Evolutionary conservation across 2,888 invertebrate species (phyloP).

Genomic region (Mesorhabditis spiculigera): DNA sequence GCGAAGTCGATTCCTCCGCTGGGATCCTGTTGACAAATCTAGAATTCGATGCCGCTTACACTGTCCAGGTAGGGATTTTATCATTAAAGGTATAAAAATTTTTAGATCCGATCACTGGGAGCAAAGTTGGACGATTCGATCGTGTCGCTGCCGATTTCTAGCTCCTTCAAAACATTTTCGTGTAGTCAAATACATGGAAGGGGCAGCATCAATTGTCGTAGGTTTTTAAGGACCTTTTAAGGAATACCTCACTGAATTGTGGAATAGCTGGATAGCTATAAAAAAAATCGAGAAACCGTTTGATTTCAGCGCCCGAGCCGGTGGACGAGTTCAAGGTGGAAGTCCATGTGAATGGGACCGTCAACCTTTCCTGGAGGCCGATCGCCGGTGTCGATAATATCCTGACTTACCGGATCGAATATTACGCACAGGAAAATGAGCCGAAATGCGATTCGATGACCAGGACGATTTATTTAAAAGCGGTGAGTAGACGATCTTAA

Average conservation of each 20-base stretch:
- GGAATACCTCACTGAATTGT: no score
- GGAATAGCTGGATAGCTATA: no score
- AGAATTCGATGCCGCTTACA: conserved; percentile 39
- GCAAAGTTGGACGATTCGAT: conserved; percentile 13
- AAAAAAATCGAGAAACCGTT: no score
- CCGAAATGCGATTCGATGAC: neutral
- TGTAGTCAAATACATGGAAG: conserved; percentile 49
- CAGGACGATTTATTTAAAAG: neutral
- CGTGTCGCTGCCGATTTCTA: conserved; percentile 19
- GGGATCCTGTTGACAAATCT: conserved; percentile 30
- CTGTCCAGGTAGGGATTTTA: conserved; percentile 26
- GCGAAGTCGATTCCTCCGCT: conserved; percentile 29
- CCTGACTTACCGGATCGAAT: conserved; percentile 43
- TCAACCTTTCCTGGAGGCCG: conserved; percentile 45
- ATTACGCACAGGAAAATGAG: conserved; percentile 16
- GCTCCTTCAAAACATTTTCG: conserved; percentile 36
- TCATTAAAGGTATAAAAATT: no score
- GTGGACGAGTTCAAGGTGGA: conserved; percentile 41
- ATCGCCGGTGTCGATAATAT: conserved; percentile 41
- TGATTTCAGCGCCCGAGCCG: conserved; percentile 53
- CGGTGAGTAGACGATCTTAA: neutral
- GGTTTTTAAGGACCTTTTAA: conserved; percentile 15
- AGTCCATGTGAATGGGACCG: conserved; percentile 38
- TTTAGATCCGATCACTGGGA: neutral
- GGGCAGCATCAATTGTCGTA: conserved; percentile 50